phyloP scores from a whole-genome alignment of 2,888 invertebrate genomes.

The Liopterus haemorrhoidalis region DNA sequence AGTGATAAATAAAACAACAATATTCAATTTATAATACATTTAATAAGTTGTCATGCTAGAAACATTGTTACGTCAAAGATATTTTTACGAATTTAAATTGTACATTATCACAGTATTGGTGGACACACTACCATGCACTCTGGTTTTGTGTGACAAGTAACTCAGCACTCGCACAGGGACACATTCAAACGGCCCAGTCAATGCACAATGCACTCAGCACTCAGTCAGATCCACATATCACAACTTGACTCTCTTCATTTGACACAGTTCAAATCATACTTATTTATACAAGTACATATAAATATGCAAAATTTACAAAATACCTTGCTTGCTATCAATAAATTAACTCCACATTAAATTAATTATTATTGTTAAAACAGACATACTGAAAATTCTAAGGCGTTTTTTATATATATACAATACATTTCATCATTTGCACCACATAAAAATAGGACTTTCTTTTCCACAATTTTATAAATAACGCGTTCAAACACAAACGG shows the following conservation, averaged over 20 bases:
- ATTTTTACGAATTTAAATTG: conserved; percentile 41
- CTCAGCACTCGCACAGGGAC: neutral
- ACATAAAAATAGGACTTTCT: too few species aligned
- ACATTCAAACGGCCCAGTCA: too few species aligned
- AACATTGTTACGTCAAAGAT: conserved; percentile 47
- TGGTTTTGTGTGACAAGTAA: conserved; percentile 8
- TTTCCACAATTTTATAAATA: too few species aligned
- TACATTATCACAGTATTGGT: conserved; percentile 48
- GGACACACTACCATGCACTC: conserved; percentile 39
- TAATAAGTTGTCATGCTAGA: conserved; percentile 47
- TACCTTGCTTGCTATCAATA: conserved; percentile 39
- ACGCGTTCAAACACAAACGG: too few species aligned
- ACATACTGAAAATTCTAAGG: conserved; percentile 35
- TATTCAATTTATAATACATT: conserved; percentile 38
- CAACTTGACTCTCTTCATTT: too few species aligned
- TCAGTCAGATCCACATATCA: too few species aligned
- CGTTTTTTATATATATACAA: too few species aligned
- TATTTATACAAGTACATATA: conserved; percentile 14
- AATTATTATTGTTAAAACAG: conserved; percentile 30
- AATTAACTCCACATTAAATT: conserved; percentile 44
- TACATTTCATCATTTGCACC: too few species aligned
- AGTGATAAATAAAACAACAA: conserved; percentile 12
- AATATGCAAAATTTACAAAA: conserved; percentile 19
- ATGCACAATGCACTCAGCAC: too few species aligned
- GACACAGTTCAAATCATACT: too few species aligned